Conservation (phyloP, 2,797 vertebrate genomes). For the Lacerta bilineata region DNA sequence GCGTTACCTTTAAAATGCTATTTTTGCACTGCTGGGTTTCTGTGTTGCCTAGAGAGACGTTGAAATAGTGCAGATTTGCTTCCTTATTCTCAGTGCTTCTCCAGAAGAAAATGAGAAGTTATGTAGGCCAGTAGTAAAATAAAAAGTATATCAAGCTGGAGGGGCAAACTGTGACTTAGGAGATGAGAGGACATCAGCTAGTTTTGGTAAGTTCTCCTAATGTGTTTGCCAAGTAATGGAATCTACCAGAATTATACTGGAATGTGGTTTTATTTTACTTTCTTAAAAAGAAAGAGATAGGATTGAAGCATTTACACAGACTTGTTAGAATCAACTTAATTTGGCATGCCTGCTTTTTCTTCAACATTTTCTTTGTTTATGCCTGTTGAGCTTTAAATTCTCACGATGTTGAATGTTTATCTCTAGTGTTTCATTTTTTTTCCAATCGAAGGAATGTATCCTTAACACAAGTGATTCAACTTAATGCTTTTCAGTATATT, state of each 20-base stretch:
- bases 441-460: slow-evolving; percentile 41
- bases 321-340: background rate
- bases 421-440: background rate
- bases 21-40: background rate
- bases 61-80: background rate
- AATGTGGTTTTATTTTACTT: background rate
- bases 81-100: background rate
- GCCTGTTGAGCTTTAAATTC: background rate
- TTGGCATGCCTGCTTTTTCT: background rate
- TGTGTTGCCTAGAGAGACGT: background rate
- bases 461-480: slow-evolving; percentile 15
- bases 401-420: background rate
- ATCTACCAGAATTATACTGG: background rate
- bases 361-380: background rate
- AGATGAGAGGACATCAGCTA: background rate
- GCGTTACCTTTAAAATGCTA: background rate
- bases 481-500: background rate
- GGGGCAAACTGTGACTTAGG: background rate
- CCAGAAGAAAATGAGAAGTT: background rate
- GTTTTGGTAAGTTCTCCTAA: background rate
- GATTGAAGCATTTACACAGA: background rate
- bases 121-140: background rate
- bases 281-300: background rate
- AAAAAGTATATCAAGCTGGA: background rate
- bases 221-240: background rate